Evolutionary conservation across 2,797 vertebrate genomes (phyloP), one percentile per base, ranked within the genome.

Genomic region (Neosalanx taihuensis): DNA sequence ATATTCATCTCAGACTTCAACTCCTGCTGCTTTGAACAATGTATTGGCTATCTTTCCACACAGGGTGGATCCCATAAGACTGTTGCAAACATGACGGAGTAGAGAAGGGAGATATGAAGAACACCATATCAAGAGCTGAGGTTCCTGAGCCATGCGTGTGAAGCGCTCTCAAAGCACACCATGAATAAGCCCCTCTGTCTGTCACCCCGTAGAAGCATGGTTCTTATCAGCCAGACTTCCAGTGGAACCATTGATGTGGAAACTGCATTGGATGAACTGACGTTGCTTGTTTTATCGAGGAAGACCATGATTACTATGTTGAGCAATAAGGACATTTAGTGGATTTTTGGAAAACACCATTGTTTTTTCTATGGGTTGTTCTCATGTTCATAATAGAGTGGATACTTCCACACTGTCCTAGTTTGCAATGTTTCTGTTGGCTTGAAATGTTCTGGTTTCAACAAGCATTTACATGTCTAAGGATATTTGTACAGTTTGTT

Each of bases 41-140:
- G 9, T 3, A 35, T 69, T 66, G 23, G 0, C 33, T 56, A 1
- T 74, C 33, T 76, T 3, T 79, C 33, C 71, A 58, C 60, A 41
- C 76, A 92, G 91, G 74, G 77, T 81, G 10, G 89, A 92, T 51
- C 80, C 71, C 56, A 82, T 73, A 2, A 70, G 84, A 31, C 87
- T 85, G 26, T 74, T 79, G 60, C 88, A 90, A 76, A 89, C 87
- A 72, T 92, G 86, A 92, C 71, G 62, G 6, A 2, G 26, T 46
- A 13, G 41, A 46, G 41, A 12, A 46, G 67, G 65, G 41, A 64
- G 57, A 37, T 20, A 69, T 67, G 1, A 58, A 30, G 26, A 64
- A 15, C 35, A 70, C 18, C 1, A 57, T 65, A 66, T 58, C 71
- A 81, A 69, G 67, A 64, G 77, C 65, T 75, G 18, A 23, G 29